Conservation (phyloP, 2,888 invertebrate species). For the Melangyna quadrimaculata region DNA sequence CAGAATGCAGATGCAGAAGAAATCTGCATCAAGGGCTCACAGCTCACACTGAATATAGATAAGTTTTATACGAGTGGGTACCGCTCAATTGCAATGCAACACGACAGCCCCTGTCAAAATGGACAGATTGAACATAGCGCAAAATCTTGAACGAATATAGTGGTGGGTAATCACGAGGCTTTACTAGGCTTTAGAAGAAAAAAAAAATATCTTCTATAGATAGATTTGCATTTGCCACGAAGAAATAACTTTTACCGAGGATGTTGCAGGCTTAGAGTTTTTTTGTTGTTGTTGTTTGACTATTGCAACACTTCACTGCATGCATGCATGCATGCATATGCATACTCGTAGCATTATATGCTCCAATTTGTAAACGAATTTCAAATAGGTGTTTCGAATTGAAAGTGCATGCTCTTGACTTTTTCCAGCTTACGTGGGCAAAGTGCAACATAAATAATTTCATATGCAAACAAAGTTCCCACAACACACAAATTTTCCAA, state of each 20-base stretch:
- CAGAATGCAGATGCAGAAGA: constrained; percentile 30
- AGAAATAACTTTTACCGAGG: not conserved
- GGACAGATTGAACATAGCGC: constrained; percentile 67
- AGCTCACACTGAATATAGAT: constrained; percentile 9
- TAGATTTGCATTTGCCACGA: not conserved
- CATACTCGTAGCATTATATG: no score
- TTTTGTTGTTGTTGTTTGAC: not conserved
- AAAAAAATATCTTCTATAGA: not conserved
- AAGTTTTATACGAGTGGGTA: constrained; percentile 38
- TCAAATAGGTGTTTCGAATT: constrained; percentile 33
- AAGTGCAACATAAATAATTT: constrained; percentile 53
- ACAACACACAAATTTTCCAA: constrained; percentile 47
- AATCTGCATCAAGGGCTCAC: constrained; percentile 34
- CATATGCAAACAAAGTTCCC: constrained; percentile 47
- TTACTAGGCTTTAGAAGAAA: constrained; percentile 6
- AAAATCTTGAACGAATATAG: constrained; percentile 13
- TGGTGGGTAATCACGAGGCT: constrained; percentile 30
- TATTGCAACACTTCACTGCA: constrained; percentile 36
- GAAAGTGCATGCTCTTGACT: constrained; percentile 69
- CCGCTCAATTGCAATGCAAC: constrained; percentile 53
- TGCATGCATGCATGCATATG: no score
- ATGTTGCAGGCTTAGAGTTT: constrained; percentile 19
- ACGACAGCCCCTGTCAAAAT: constrained; percentile 66
- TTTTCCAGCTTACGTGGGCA: constrained; percentile 43
- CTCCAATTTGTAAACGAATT: constrained; percentile 56